phyloP scores from a whole-genome alignment of 2,888 invertebrate genomes.

The Siphonodentalium dalli region DNA sequence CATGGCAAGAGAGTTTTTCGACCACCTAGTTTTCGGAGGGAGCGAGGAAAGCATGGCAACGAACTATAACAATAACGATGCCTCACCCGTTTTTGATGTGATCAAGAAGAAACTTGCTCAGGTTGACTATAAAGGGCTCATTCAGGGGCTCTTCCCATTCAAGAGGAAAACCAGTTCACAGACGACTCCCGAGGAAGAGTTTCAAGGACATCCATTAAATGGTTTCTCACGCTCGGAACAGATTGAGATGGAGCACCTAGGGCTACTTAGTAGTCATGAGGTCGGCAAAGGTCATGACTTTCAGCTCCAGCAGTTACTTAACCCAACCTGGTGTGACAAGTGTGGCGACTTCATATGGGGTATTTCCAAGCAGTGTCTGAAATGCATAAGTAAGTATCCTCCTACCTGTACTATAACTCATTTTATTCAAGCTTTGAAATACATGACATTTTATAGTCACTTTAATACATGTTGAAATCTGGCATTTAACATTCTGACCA shows the following conservation, averaged over 20 bases:
- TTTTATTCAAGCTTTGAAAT: too few relatives aligned
- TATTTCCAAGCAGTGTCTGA: conserved; percentile 65
- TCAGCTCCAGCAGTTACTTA: conserved; percentile 43
- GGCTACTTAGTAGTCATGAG: conserved; percentile 27
- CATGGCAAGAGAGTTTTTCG: conserved; percentile 38
- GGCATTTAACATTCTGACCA: too few relatives aligned
- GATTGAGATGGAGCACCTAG: conserved; percentile 54
- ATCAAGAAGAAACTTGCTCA: too few relatives aligned
- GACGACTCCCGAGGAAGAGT: too few relatives aligned
- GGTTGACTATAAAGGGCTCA: too few relatives aligned
- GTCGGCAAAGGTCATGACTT: conserved; percentile 54
- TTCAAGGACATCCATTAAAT: conserved; percentile 25
- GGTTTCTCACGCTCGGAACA: too few relatives aligned
- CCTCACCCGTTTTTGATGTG: too few relatives aligned
- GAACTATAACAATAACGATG: neutral
- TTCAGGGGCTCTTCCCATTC: too few relatives aligned
- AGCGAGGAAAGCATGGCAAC: conserved; percentile 19
- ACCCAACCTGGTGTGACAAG: conserved; percentile 68
- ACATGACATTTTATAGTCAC: too few relatives aligned
- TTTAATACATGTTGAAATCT: too few relatives aligned
- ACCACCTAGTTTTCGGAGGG: conserved; percentile 29
- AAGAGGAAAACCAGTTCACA: too few relatives aligned
- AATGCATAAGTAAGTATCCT: conserved; percentile 64
- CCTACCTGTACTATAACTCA: neutral
- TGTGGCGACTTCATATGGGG: conserved; percentile 69